Conservation (phyloP, 2,888 invertebrate genomes). For the Apodemia duryi region DNA sequence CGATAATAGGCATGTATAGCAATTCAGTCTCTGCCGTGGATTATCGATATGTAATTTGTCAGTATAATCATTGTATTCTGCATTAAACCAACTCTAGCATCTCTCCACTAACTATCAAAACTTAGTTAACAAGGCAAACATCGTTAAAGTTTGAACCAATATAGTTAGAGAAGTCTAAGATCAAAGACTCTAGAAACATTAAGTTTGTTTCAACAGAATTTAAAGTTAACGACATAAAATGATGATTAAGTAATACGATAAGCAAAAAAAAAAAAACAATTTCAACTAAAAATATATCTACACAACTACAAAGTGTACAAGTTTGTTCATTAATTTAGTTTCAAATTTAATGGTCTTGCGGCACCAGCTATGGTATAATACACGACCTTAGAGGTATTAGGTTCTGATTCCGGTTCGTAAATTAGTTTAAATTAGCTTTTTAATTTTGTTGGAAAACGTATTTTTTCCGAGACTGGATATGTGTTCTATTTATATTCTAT, state of each 20-base stretch:
- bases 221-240: neutral
- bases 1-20: no score
- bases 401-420: no score
- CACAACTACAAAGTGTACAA: no score
- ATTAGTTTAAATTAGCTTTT: no score
- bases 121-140: conserved; percentile 56
- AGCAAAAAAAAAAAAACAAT: neutral
- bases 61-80: conserved; percentile 13
- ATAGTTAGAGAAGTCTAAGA: conserved; percentile 34
- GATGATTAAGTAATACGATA: neutral
- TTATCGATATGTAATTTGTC: conserved; percentile 3
- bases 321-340: no score
- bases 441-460: no score
- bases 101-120: conserved; percentile 47
- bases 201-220: neutral
- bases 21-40: neutral
- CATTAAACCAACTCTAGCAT: conserved; percentile 1
- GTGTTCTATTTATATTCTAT: no score
- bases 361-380: no score
- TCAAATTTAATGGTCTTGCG: no score
- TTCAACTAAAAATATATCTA: no score
- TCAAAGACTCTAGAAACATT: conserved; percentile 20
- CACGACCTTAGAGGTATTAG: no score
- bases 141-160: conserved; percentile 45
- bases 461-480: no score